Percentiles rank a stretch among this genome's conserved stretches.
Conservation (phyloP, 2,113 vertebrate species). For the Solenodon paradoxus region DNA sequence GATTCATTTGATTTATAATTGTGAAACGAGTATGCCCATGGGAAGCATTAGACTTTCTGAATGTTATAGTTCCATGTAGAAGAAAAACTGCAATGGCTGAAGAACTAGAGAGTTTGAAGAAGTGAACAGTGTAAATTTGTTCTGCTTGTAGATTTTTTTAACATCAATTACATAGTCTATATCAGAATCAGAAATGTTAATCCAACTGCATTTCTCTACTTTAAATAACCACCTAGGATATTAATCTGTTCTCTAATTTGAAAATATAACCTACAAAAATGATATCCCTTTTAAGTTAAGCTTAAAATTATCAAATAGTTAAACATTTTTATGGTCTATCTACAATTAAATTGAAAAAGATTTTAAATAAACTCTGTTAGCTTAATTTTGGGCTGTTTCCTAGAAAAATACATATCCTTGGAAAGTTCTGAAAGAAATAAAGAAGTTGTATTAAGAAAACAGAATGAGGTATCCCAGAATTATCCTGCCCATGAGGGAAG, state of each 20-base stretch:
- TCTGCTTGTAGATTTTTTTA: background rate
- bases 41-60: background rate
- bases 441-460: conserved; percentile 11
- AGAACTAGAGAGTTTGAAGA: background rate
- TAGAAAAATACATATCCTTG: conserved; percentile 35
- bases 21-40: background rate
- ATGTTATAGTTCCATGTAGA: background rate
- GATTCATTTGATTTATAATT: background rate
- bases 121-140: background rate
- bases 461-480: conserved; percentile 15
- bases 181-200: conserved; percentile 6
- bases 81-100: background rate
- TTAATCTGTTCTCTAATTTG: conserved; percentile 11
- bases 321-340: background rate
- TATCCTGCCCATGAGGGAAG: background rate
- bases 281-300: background rate
- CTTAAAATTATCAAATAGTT: conserved; percentile 10
- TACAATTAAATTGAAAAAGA: background rate
- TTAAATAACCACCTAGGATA: background rate
- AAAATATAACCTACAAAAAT: conserved; percentile 44
- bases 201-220: background rate
- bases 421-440: background rate
- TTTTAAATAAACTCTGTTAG: conserved; percentile 40
- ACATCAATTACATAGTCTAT: background rate
- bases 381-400: background rate